phyloP scores from a whole-genome alignment of 1,140 invertebrate genomes.

The Saccostrea cuccullata region DNA sequence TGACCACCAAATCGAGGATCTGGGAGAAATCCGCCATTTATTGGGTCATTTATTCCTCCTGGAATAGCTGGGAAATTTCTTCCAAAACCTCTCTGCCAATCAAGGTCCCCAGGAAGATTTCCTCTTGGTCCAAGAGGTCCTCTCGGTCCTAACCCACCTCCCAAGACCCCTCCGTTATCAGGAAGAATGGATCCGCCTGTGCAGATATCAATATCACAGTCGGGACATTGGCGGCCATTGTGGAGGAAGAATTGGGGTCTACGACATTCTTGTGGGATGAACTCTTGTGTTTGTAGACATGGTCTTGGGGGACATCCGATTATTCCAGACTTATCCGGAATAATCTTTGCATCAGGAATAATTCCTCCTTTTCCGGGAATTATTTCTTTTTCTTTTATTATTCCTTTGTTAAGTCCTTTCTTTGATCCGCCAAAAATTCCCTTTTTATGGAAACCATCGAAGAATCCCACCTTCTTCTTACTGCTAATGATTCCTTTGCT shows the following conservation, averaged over 20 bases:
- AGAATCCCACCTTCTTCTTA: neutral
- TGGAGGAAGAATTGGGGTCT: slow-evolving; percentile 27
- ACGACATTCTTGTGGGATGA: slow-evolving; percentile 25
- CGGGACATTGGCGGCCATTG: slow-evolving; percentile 29
- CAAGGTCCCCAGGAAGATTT: neutral
- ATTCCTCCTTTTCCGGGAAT: neutral
- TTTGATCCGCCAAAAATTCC: neutral
- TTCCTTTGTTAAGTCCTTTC: neutral
- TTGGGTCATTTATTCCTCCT: neutral
- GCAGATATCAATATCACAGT: slow-evolving; percentile 37
- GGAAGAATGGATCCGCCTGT: neutral
- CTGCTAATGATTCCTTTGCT: neutral
- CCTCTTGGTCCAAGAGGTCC: neutral
- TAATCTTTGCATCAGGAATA: neutral
- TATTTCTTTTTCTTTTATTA: neutral
- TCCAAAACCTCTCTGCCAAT: neutral
- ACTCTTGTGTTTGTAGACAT: slow-evolving; percentile 2
- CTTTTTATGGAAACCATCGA: neutral
- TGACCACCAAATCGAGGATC: neutral
- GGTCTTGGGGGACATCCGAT: slow-evolving; percentile 6
- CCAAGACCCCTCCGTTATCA: neutral
- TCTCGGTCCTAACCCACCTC: neutral
- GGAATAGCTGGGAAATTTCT: neutral
- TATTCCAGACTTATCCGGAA: slow-evolving; percentile 2
- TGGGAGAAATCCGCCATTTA: neutral